A percentile compares a stretch with the other conserved stretches of the same genome.
phyloP scores from a whole-genome alignment of 1,140 invertebrate species.

The Eubasilissa regina region DNA sequence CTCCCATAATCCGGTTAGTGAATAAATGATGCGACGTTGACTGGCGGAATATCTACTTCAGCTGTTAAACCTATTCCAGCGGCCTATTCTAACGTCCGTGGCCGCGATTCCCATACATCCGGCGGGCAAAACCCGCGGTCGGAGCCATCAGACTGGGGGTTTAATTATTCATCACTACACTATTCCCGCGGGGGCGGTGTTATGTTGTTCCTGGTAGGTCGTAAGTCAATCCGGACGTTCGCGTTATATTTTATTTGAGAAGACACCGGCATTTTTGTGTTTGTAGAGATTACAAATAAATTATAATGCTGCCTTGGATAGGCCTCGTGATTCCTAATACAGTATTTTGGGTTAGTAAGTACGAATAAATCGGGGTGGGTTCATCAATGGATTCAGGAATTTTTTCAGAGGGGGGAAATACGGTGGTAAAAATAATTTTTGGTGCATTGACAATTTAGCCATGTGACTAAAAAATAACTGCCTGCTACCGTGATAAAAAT shows the following conservation, averaged over 20 bases:
- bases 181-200: neutral
- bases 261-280: too few species aligned
- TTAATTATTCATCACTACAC: conserved; percentile 55
- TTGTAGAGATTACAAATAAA: too few species aligned
- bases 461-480: too few species aligned
- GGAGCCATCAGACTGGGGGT: conserved; percentile 56
- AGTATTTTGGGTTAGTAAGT: too few species aligned
- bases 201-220: conserved; percentile 5
- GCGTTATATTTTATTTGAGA: neutral
- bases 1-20: conserved; percentile 37
- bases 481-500: too few species aligned
- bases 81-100: conserved; percentile 36
- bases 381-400: too few species aligned
- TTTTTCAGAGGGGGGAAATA: too few species aligned
- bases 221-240: conserved; percentile 8
- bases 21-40: conserved; percentile 44
- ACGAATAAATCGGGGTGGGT: too few species aligned
- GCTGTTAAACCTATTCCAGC: neutral
- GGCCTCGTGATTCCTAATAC: too few species aligned
- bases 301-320: too few species aligned
- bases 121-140: conserved; percentile 54
- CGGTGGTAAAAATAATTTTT: too few species aligned
- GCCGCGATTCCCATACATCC: conserved; percentile 51
- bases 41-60: conserved; percentile 22
- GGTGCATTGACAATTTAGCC: too few species aligned